phyloP scores from a whole-genome alignment of 1,140 invertebrate species.

The Calycopis cecrops region DNA sequence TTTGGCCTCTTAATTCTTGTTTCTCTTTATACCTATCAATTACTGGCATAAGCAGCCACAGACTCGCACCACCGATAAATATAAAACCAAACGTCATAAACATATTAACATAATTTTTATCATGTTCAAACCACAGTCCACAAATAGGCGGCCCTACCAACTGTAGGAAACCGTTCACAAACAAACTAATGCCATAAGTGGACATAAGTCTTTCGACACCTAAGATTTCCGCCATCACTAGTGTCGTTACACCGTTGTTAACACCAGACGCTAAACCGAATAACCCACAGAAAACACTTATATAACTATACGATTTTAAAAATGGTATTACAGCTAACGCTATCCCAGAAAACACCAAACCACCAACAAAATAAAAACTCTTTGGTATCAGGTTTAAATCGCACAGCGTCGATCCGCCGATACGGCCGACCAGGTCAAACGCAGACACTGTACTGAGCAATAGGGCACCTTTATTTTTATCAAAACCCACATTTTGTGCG shows the following conservation, averaged over 20 bases:
- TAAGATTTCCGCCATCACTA: slow-evolving; percentile 90
- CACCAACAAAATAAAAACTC: slow-evolving; percentile 86
- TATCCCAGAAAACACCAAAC: slow-evolving; percentile 84
- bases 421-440: slow-evolving; percentile 86
- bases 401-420: slow-evolving; percentile 87
- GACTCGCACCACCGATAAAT: slow-evolving; percentile 80
- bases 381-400: slow-evolving; percentile 85
- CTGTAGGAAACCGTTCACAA: slow-evolving; percentile 88
- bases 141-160: slow-evolving; percentile 86
- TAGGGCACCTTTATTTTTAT: slow-evolving; percentile 80
- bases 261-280: slow-evolving; percentile 88
- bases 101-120: slow-evolving; percentile 80
- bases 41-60: slow-evolving; percentile 86
- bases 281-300: slow-evolving; percentile 82
- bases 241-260: slow-evolving; percentile 89
- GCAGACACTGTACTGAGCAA: slow-evolving; percentile 86
- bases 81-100: slow-evolving; percentile 85
- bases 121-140: slow-evolving; percentile 79
- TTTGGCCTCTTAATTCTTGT: slow-evolving; percentile 29
- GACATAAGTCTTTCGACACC: slow-evolving; percentile 87
- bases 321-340: slow-evolving; percentile 82
- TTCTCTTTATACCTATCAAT: slow-evolving; percentile 74
- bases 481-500: slow-evolving; percentile 80
- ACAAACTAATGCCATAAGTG: slow-evolving; percentile 89
- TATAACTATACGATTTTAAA: slow-evolving; percentile 71